Base-by-base conservation (phyloP, 2,113 vertebrate species). In the Suncus etruscus region DNA sequence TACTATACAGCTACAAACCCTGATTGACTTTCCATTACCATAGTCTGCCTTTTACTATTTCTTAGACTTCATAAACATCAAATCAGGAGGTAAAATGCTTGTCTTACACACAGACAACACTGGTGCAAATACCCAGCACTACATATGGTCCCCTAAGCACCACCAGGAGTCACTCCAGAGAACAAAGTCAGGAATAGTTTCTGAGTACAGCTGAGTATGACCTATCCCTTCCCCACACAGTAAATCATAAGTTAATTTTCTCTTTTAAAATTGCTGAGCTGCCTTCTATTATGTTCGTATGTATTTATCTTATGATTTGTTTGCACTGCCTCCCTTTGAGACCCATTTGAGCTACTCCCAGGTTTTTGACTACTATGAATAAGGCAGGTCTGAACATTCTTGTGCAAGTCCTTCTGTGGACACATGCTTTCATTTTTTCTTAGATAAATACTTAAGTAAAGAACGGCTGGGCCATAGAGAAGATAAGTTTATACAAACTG, bases 401-500 rank as follows among this genome's bases (percentile, higher is more conserved):
- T 58, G 73, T n/a, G 45, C 25, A n/a, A 85, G 39, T 20, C 14
- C 47, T 84, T 68, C 58, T 58, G 54, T 32, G 31, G 25, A 31
- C 32, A 66, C 15, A 18, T 45, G 15, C 73, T 74, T 83, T 83
- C 61, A 45, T 88, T 90, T 80, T 32, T 69, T n/a, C 29, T n/a
- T 27, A 45, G 20, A 15, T 72, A 73, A 90, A 90, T 24, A 76
- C 20, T 27, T 29, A 66, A 47, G 39, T 63, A 14, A 81, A 6
- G 39, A 87, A 76, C 61, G 50, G n/a, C 25, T 80, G n/a, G 80
- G 54, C 3, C 32, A 79, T 6, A 45, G 2, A 1, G 12, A 31
- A 83, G 47, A 27, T 24, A 86, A 4, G 18, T 24, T 93, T 31
- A 89, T 66, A 9, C 66, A 75, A 90, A 68, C 29, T n/a, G 69